Base-by-base conservation (phyloP, 2,888 invertebrate species). In the Hemithea aestivaria region DNA sequence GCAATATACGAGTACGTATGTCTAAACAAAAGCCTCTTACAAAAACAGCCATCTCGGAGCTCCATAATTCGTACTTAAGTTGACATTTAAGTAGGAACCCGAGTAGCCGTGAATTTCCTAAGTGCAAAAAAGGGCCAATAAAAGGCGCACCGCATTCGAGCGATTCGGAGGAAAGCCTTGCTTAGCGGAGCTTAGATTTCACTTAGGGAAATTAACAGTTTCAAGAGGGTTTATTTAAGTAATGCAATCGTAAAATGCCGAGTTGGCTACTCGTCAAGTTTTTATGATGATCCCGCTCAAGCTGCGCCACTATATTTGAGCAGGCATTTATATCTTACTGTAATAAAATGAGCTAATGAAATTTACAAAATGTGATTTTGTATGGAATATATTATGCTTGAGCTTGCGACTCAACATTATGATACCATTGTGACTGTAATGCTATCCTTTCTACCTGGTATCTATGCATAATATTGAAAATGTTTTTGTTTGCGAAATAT, bases 201-300 rank as follows among this genome's bases (percentile, higher is more conserved):
- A 67, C 70, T 70, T 60, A 63, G 56, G 51, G 36, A 62, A 66
- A 71, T 69, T 66, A 66, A 48, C 62, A 63, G 58, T 59, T 59
- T 53, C 37, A 45, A 51, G 57, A 10, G 28, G 30, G 59, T 62
- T 58, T 63, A 61, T 64, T 68, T 60, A 40, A 47, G 51, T 62
- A 62, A 64, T 58, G 55, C 54, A 40, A 46, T 58, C 50, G 37
- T 36, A 42, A 35, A 43, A 23, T 26, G 32, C 16, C 27, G 36
- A 40, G 42, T 47, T 45, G 54, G 44, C 48, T 42, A 43, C 49
- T 40, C 41, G 36, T 44, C 40, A 41, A 41, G 38, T 41, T 51
- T 40, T 48, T 46, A 42, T 37, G 34, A 38, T 38, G 34, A 43
- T 41, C 36, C 26, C 16, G 16, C 16, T 16, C 16, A 16, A 5